Evolutionary conservation across 1,140 invertebrate species (phyloP).

Genomic region (Anthonomus grandis): DNA sequence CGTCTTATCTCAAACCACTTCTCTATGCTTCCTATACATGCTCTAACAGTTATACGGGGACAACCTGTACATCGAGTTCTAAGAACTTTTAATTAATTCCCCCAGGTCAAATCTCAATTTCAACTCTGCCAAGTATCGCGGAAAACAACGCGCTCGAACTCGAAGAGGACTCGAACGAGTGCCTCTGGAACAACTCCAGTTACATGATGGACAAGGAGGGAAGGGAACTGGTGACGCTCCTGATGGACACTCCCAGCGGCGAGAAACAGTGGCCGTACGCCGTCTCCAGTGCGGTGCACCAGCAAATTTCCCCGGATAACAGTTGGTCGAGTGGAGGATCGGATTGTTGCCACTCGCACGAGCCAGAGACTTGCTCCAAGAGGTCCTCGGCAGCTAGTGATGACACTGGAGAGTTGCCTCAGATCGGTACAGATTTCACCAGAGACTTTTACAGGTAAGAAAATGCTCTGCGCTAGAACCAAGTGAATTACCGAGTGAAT

Average conservation of each 20-base stretch:
- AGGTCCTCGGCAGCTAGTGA: constrained; percentile 66
- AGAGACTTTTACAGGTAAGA: constrained; percentile 62
- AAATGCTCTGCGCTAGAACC: too few relatives aligned
- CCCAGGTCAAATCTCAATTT: constrained; percentile 56
- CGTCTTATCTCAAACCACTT: too few relatives aligned
- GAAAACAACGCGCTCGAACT: constrained; percentile 68
- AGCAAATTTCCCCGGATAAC: constrained; percentile 55
- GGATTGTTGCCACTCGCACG: constrained; percentile 49
- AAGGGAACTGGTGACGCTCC: constrained; percentile 51
- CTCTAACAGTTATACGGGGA: too few relatives aligned
- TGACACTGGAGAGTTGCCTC: constrained; percentile 60
- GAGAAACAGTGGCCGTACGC: constrained; percentile 53
- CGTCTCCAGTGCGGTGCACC: constrained; percentile 27
- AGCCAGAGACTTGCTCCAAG: constrained; percentile 55
- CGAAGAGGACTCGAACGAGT: constrained; percentile 70
- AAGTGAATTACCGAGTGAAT: background rate
- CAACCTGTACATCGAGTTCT: too few relatives aligned
- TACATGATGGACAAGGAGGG: constrained; percentile 56
- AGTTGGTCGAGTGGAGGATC: constrained; percentile 60
- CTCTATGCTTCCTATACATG: too few relatives aligned
- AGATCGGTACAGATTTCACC: constrained; percentile 72
- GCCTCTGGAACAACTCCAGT: constrained; percentile 67
- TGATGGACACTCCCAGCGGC: constrained; percentile 44
- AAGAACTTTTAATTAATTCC: constrained; percentile 17
- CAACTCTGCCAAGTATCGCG: constrained; percentile 66